Conservation (phyloP, 1,140 invertebrate genomes). For the Cydia fagiglandana region DNA sequence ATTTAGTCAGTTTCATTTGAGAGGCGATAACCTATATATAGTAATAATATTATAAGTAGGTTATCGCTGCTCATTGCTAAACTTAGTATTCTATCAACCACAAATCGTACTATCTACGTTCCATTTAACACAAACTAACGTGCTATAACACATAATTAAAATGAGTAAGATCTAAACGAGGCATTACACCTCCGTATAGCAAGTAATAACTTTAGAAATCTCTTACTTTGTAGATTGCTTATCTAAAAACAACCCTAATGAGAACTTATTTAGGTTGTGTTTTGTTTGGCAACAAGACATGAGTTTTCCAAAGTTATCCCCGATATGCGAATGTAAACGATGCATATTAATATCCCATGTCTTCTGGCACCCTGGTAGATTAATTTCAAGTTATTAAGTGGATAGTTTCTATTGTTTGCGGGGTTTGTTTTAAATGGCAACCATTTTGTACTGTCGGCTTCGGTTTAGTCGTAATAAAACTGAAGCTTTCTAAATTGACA, state of each 20-base stretch:
- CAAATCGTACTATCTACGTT: neutral
- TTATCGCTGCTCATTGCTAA: no score
- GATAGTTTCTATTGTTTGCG: neutral
- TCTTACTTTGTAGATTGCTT: neutral
- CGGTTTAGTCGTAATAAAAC: no score
- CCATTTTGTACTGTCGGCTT: neutral
- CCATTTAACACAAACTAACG: conserved; percentile 1
- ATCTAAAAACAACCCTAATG: neutral
- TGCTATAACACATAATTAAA: neutral
- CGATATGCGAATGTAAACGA: neutral
- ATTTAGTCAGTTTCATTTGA: no score
- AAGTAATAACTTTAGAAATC: neutral
- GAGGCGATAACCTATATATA: no score
- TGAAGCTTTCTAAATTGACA: no score
- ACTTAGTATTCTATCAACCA: neutral
- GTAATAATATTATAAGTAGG: no score
- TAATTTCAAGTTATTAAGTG: conserved; percentile 12
- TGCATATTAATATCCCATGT: neutral
- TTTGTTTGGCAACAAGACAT: neutral
- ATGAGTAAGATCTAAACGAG: neutral
- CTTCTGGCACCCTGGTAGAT: neutral
- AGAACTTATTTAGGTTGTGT: neutral
- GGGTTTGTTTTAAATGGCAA: neutral
- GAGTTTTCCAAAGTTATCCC: neutral
- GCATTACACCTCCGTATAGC: neutral